These are phyloP conservation scores for Borostomias antarcticus DNA, from an alignment of 2,797 vertebrate genomes.

Conservation along the genomic window DNA sequence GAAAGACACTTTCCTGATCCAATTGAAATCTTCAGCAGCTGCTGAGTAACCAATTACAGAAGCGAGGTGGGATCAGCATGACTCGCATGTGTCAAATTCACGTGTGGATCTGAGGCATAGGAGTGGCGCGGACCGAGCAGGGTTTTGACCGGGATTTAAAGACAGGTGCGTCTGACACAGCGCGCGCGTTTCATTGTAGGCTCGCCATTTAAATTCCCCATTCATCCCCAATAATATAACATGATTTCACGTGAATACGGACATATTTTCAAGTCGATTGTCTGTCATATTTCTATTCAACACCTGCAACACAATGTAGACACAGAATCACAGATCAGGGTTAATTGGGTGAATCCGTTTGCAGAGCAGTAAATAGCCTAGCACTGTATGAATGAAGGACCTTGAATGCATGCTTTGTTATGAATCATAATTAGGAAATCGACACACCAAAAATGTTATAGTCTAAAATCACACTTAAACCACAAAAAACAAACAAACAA, in stretches of 20 bases:
- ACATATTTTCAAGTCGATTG: no score
- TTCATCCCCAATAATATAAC: no score
- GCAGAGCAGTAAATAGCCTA: no score
- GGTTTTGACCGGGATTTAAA: slow-evolving; percentile 55
- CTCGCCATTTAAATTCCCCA: background rate
- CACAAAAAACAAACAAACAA: no score
- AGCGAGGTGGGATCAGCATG: slow-evolving; percentile 33
- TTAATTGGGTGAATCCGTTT: no score
- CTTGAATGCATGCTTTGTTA: no score
- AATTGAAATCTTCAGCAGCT: slow-evolving; percentile 58
- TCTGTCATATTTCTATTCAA: no score
- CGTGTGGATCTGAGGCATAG: slow-evolving; percentile 67
- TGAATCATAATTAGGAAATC: background rate
- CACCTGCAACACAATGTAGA: no score
- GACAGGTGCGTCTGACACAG: slow-evolving; percentile 48
- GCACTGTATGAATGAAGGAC: no score
- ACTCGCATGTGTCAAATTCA: slow-evolving; percentile 58
- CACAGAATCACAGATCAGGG: background rate
- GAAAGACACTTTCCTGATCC: slow-evolving; percentile 47
- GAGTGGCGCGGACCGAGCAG: slow-evolving; percentile 49
- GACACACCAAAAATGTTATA: background rate
- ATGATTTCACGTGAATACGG: no score
- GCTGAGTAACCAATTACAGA: slow-evolving; percentile 60
- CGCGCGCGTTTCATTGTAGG: slow-evolving; percentile 6
- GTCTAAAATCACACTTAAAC: no score